A percentile compares a stretch with the other conserved stretches of the same genome.
Evolutionary conservation across 53 echinoderm and acorn worm genomes (phyloP).

Genomic region (Mesocentrotus franciscanus): DNA sequence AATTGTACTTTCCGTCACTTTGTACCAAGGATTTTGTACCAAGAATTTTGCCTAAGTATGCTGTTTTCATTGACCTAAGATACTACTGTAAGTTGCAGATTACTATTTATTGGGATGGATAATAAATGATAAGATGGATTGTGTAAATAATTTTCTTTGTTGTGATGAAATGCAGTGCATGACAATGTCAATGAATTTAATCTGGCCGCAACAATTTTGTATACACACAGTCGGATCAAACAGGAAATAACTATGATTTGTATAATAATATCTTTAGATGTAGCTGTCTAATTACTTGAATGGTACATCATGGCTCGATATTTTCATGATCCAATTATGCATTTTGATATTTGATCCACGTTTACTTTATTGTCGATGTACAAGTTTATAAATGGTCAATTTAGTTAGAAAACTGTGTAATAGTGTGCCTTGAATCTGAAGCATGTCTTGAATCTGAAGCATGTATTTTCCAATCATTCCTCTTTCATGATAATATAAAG

Average conservation of each 20-base stretch:
- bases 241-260: background rate
- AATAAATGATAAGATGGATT: background rate
- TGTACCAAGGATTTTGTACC: conserved; percentile 14
- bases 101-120: background rate
- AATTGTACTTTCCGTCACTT: background rate
- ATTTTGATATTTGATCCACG: background rate
- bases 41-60: background rate
- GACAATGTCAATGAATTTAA: too few species aligned
- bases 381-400: too few species aligned
- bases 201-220: too few species aligned
- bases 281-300: background rate
- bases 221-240: too few species aligned
- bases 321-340: background rate
- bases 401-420: too few species aligned
- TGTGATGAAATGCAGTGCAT: background rate
- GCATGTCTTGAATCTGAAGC: background rate
- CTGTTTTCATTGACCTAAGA: background rate
- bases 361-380: background rate
- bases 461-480: background rate
- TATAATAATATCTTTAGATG: background rate
- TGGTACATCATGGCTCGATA: background rate
- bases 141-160: background rate
- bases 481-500: background rate
- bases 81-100: background rate
- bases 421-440: background rate